Base-by-base conservation (phyloP, 2,888 invertebrate genomes). In the Isoperla grammatica region DNA sequence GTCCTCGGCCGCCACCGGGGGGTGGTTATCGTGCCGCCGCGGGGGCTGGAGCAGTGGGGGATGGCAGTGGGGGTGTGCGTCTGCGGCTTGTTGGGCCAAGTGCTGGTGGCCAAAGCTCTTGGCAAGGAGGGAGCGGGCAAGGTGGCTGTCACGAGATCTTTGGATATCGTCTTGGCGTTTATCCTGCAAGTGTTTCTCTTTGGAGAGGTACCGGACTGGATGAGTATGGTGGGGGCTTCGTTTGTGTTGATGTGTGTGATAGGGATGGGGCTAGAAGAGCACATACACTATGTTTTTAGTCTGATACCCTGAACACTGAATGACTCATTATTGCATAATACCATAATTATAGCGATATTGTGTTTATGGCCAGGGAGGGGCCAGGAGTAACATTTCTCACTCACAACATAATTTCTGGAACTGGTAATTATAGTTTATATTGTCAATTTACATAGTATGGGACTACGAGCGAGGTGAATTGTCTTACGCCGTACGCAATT, bases 151-250 rank as follows among this genome's bases (percentile, higher is more conserved):
- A 77, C 77, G 0, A 68, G 78, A 57, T 77, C 77, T 0, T 68
- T 77, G 59, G 77, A 77, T 60, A 77, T 78, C 54, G 74, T 76
- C 37, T 67, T 78, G 20, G 76, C 77, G 11, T 78, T 76, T 54
- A 55, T 75, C 13, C 69, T 77, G 17, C 71, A 70, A 61, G 70
- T 76, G 22, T 71, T 73, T 37, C 71, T 73, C 57, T 77, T 77
- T 62, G 70, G 69, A n/a, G 76, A 76, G 60, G 69, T 73, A 1
- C 76, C 76, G 2, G 72, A 73, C 23, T 71, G 70, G 54, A 71
- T 71, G 8, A 76, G 74, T 54, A 67, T 75, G n/a, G 61, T 67
- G 22, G 76, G 77, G 2, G 76, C 76, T 2, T 13, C 71, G 2
- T 64, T 76, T 35, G 74, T 77, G 6, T 71, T 77, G 48, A 49